These are phyloP conservation scores for Ryuthela nishihirai DNA, from an alignment of 2,888 invertebrate genomes.

Conservation along the genomic window DNA sequence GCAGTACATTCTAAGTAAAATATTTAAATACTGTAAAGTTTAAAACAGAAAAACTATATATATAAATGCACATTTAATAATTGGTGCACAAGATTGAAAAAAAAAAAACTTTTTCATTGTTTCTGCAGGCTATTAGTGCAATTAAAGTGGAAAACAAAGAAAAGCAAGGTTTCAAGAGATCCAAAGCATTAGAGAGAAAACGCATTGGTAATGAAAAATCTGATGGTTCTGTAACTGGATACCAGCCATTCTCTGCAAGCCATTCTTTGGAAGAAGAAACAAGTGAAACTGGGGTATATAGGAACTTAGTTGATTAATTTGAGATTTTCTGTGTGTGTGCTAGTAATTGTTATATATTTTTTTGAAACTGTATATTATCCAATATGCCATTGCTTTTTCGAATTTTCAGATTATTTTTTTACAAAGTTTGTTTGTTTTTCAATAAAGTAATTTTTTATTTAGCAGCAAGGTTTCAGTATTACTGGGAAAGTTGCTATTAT, in stretches of 20 bases:
- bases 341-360: no score
- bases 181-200: conserved; percentile 76
- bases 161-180: conserved; percentile 84
- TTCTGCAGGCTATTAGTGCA: conserved; percentile 48
- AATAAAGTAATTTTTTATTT: no score
- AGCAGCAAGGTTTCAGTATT: no score
- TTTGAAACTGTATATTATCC: no score
- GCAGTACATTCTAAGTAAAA: no score
- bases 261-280: conserved; percentile 65
- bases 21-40: conserved; percentile 1
- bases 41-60: no score
- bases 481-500: no score
- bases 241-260: conserved; percentile 86
- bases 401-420: no score
- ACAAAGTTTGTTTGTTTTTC: no score
- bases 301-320: conserved; percentile 34
- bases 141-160: conserved; percentile 60
- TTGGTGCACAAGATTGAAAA: no score
- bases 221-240: conserved; percentile 67
- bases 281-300: conserved; percentile 41
- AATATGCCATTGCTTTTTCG: no score
- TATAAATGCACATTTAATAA: no score
- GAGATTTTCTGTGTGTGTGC: not conserved
- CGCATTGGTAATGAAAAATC: conserved; percentile 49
- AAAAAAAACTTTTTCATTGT: not conserved